Conservation (phyloP, 1,140 invertebrate species). For the Scylla paramamosain region DNA sequence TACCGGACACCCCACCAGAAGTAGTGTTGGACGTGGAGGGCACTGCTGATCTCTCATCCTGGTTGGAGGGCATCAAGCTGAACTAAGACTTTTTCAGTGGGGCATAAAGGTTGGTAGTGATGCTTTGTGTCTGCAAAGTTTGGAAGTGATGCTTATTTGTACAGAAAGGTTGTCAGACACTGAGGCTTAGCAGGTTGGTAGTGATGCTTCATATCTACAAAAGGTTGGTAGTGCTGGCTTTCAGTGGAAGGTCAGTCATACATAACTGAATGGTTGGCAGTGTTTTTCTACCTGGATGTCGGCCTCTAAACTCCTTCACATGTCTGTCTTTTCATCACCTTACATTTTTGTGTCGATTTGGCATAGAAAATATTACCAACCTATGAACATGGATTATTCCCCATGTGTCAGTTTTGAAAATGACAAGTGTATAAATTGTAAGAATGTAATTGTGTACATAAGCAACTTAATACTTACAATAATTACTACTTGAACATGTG, state of each 20-base stretch:
- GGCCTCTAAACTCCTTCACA: neutral
- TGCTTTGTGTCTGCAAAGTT: too few relatives aligned
- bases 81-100: conserved; percentile 79
- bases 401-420: too few relatives aligned
- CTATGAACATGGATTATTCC: neutral
- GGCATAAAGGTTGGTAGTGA: neutral
- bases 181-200: neutral
- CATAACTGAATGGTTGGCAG: neutral
- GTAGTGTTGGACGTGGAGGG: conserved; percentile 85
- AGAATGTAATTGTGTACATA: neutral
- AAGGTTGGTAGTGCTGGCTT: neutral
- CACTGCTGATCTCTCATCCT: conserved; percentile 89
- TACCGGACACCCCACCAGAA: conserved; percentile 81
- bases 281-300: neutral
- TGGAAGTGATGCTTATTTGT: too few relatives aligned
- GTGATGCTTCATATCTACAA: neutral
- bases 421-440: too few relatives aligned
- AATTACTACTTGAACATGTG: neutral
- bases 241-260: neutral
- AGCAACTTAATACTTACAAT: neutral
- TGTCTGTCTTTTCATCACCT: neutral
- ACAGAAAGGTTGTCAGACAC: too few relatives aligned
- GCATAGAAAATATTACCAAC: neutral
- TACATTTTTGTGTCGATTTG: neutral
- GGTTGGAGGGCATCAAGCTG: conserved; percentile 90